Conservation (phyloP, 2,113 vertebrate species). For the Corythornis cristatus region DNA sequence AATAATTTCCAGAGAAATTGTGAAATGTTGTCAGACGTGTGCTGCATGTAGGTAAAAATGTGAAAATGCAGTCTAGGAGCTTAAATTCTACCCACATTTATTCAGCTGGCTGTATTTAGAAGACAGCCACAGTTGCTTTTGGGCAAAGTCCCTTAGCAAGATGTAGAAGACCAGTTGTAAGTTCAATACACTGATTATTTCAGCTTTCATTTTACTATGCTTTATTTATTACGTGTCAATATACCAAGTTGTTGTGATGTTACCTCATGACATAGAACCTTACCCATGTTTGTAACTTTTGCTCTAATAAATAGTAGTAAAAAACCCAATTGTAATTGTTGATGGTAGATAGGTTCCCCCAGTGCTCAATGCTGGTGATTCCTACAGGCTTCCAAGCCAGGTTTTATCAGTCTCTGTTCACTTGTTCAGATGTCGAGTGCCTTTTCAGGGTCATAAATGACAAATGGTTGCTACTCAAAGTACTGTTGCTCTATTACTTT, state of each 20-base stretch:
- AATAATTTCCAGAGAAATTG: conserved; percentile 21
- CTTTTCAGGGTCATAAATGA: conserved; percentile 58
- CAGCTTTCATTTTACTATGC: conserved; percentile 15
- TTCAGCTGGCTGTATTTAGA: background rate
- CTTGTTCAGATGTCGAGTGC: conserved; percentile 39
- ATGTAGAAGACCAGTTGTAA: background rate
- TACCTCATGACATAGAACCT: conserved; percentile 8
- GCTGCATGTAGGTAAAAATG: conserved; percentile 32
- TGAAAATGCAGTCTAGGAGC: background rate
- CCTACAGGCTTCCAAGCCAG: background rate
- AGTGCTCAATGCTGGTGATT: background rate
- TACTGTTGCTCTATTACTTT: conserved; percentile 46
- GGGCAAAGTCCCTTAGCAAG: background rate
- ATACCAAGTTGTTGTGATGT: conserved; percentile 8
- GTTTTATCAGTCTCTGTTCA: conserved; percentile 9
- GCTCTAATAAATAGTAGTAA: conserved; percentile 48
- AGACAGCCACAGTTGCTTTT: background rate
- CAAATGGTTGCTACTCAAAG: conserved; percentile 33
- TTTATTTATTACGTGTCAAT: conserved; percentile 62
- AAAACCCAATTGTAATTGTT: background rate
- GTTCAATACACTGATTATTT: conserved; percentile 2
- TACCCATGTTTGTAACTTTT: conserved; percentile 38
- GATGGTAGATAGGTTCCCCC: background rate
- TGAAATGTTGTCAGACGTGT: conserved; percentile 10
- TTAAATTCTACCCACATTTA: background rate